Base-by-base conservation (phyloP, 2,888 invertebrate genomes). In the Osmoderma eremita region DNA sequence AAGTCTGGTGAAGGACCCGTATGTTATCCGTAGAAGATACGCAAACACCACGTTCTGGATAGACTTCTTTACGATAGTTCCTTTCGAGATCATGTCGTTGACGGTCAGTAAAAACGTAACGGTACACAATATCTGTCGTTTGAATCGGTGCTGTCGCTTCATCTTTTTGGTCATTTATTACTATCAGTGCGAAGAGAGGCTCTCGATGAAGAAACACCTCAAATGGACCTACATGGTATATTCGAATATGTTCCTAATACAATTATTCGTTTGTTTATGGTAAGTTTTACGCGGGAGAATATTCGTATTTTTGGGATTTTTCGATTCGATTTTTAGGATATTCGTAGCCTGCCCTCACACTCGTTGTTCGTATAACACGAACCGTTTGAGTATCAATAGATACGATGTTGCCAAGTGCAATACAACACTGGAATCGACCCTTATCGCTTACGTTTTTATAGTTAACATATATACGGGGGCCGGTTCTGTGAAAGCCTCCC, bases 31-130 rank as follows among this genome's bases (percentile, higher is more conserved):
- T 1, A 64, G 20, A 50, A 64, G 69, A n/a, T 76, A 74, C 48
- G 45, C 69, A 10, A 65, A 54, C 13, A 63, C 68, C 1, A 51
- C 24, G 8, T 76, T 74, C 51, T 75, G 75, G 74, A 49, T 74
- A 5, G 71, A 74, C 24, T 17, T 74, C 10, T 42, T 75, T 3
- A 69, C 70, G 4, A 49, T 65, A 6, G 36, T 75, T n/a, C 75
- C 75, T n/a, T 53, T 74, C 10, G 73, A 74, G 13, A 15, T 69
- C 2, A 38, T 75, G 36, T 53, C 38, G 2, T 36, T 18, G 1
- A 45, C 54, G 36, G 15, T 62, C 10, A 69, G 63, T 6, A 15
- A 48, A 0, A 54, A 62, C 17, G 22, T 18, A 10, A 45, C 48
- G 6, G n/a, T 69, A n/a, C 53, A 38, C 5, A 65, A 70, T 63